Conservation (phyloP, 1,140 invertebrate species). For the Xylocopa sonorina region DNA sequence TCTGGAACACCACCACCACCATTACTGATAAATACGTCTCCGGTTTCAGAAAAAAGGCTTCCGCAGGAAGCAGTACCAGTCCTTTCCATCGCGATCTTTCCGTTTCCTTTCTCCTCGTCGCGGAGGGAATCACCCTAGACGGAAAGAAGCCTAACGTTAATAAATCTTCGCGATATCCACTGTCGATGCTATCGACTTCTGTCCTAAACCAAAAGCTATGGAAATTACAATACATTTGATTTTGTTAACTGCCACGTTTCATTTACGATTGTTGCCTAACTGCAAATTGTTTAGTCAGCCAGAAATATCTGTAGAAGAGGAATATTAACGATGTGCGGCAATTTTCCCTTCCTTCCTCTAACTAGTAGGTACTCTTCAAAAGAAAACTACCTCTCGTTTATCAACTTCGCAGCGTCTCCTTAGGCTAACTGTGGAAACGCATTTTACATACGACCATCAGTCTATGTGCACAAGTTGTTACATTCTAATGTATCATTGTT, state of each 20-base stretch:
- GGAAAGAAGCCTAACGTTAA: background rate
- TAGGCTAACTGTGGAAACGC: background rate
- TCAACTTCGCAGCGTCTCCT: background rate
- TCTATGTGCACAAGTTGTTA: background rate
- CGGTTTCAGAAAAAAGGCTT: slow-evolving; percentile 75
- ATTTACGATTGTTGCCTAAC: background rate
- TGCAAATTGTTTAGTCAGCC: background rate
- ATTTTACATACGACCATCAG: slow-evolving; percentile 4
- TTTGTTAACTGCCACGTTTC: background rate
- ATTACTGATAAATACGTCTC: slow-evolving; percentile 57
- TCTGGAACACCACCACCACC: slow-evolving; percentile 56
- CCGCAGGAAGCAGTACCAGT: slow-evolving; percentile 77
- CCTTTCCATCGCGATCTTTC: slow-evolving; percentile 56
- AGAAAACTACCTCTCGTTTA: background rate
- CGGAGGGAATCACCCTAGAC: background rate
- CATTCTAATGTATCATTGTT: background rate
- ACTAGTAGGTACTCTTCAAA: background rate
- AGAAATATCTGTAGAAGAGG: background rate
- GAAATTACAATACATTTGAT: too few species aligned
- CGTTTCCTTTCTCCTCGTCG: slow-evolving; percentile 21
- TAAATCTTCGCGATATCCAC: background rate
- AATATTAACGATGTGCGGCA: slow-evolving; percentile 9
- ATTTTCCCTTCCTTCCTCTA: slow-evolving; percentile 21
- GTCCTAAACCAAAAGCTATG: background rate
- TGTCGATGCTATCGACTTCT: background rate